Base-by-base conservation (phyloP, 2,888 invertebrate genomes). In the Drosophila rubida region DNA sequence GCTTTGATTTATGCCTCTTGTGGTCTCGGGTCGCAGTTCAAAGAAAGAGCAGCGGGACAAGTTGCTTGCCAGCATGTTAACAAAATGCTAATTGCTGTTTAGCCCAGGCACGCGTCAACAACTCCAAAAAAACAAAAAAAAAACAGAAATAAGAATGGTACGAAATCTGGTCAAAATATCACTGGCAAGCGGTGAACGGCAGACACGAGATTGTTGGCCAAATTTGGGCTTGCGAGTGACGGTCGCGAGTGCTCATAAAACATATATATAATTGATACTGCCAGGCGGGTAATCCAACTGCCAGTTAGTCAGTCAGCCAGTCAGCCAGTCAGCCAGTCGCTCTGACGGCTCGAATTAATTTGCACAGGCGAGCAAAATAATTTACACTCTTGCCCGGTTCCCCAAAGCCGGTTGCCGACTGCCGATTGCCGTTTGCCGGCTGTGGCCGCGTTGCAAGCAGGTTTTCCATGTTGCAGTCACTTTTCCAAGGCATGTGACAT, bases 331-430 rank as follows among this genome's bases (percentile, higher is more conserved):
- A 16, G 39, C 32, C 54, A 37, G 44, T 27, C 19, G 7, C 13
- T n/a, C 44, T 23, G 23, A 14, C 35, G 78, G 73, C 65, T 78
- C 78, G 74, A 82, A 87, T 87, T 82, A 82, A 82, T 82, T 82
- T 87, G 74, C 88, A 74, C 86, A 74, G 70, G 70, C 88, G 35
- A 74, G 61, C 70, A 68, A 85, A 83, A 82, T 82, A 85, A 82
- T 87, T 82, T 82, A 82, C 77, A 66, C 77, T 59, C 69, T 64
- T 51, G 58, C 68, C 41, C 7, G 74, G 46, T 55, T 42, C 55
- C 19, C 55, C 58, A 55, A 39, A 60, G 37, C 69, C 74, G 69
- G 73, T 68, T 53, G 42, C n/a, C n/a, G n/a, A n/a, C n/a, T n/a
- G n/a, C n/a, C n/a, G n/a, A n/a, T n/a, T n/a, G 35, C 69, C 74